A percentile compares a stretch with the other conserved stretches of the same genome.
These are phyloP conservation scores for Hyaena hyaena DNA, from an alignment of 2,113 vertebrate species.

Conservation along the genomic window DNA sequence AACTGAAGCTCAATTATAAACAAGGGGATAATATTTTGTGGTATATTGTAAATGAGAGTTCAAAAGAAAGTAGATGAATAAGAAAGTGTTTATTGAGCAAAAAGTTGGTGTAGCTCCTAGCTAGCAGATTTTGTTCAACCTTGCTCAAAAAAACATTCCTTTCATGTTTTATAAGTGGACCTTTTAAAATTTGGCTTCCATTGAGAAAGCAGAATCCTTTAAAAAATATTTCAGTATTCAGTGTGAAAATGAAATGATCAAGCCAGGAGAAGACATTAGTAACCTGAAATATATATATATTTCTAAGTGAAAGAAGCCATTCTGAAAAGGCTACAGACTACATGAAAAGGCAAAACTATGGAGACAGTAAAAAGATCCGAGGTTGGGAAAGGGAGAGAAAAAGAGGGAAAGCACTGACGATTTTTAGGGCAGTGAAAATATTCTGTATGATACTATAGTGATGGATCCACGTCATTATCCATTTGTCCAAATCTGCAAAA, in stretches of 20 bases:
- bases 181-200: neutral
- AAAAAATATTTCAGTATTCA: neutral
- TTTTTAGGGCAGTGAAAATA: neutral
- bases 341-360: neutral
- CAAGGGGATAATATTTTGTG: neutral
- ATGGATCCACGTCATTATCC: neutral
- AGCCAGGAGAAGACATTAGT: neutral
- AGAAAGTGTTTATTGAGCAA: neutral
- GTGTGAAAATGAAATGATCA: neutral
- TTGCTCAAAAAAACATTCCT: conserved; percentile 25
- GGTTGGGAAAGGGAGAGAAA: neutral
- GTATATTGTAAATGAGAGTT: neutral
- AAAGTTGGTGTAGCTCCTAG: neutral
- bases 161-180: neutral
- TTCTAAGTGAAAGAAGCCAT: neutral
- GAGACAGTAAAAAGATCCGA: neutral
- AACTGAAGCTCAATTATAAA: conserved; percentile 46
- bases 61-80: conserved; percentile 5
- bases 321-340: neutral
- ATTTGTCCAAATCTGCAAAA: neutral
- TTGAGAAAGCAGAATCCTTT: neutral
- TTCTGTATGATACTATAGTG: neutral
- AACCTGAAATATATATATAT: neutral
- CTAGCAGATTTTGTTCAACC: conserved; percentile 41
- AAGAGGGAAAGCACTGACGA: neutral